Base-by-base conservation (phyloP, 2,113 vertebrate species). In the Trematocara variabile region DNA sequence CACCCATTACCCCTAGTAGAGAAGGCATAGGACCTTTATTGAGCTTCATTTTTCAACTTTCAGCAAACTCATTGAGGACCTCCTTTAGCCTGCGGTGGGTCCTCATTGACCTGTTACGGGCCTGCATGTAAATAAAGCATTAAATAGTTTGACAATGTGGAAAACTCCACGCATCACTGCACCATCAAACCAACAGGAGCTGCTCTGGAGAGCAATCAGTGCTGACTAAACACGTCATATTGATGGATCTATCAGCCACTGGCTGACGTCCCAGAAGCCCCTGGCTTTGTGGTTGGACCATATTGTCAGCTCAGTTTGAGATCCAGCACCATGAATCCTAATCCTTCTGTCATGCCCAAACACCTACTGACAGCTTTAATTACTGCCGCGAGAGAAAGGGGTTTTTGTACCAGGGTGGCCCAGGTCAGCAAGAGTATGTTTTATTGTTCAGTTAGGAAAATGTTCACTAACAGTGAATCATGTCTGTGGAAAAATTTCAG, bases 201-300 rank as follows among this genome's bases (percentile, higher is more conserved):
- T 20, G 87, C 91, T 89, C 92, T 37, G 75, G 89, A 89, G 84
- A 90, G 83, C 77, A 85, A 89, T 90, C 85, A 85, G 53, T 12
- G 30, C 91, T 78, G 89, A 90, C 88, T 90, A 58, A 22, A 90
- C 14, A 30, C 53, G 87, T 92, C 92, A 88, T 55, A 58, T 77
- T 92, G 93, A 94, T 83, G 90, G 80, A 85, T 93, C 94, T 91
- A 92, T 94, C 93, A 94, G 84, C 73, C 86, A 34, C 89, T 93
- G 92, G 88, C 90, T 30, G 16, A 12, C 22, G 34, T 91, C 88
- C 93, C 92, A 88, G 82, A 84, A 86, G 91, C 88, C 85, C 73
- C 41, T 52, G 89, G 89, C 85, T 87, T 83, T 88, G 88, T 85
- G 90, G 77, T 91, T 8, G 75, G 79, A 88, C 86, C 90, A 90